These are phyloP conservation scores for Pristionchus japonicus DNA, from an alignment of 2,888 invertebrate species.

Conservation along the genomic window DNA sequence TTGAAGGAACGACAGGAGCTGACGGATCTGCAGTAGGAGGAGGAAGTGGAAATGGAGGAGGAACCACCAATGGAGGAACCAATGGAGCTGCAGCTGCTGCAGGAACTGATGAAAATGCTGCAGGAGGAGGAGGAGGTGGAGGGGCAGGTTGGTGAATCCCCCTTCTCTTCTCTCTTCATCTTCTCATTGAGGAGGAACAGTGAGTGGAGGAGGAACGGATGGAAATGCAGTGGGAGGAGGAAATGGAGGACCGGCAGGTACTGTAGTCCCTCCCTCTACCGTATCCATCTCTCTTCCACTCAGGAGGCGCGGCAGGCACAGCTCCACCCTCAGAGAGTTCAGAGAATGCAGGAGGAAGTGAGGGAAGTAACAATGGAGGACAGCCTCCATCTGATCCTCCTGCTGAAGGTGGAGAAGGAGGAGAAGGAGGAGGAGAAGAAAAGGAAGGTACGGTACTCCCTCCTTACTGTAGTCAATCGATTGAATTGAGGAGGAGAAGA, in stretches of 20 bases:
- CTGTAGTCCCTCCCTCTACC: neutral
- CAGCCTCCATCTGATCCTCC: too few species aligned
- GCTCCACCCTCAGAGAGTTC: too few species aligned
- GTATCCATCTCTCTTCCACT: too few species aligned
- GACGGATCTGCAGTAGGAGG: too few species aligned
- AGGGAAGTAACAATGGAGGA: neutral
- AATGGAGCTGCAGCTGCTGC: neutral
- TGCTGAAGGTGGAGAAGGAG: constrained; percentile 29
- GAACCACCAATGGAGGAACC: neutral
- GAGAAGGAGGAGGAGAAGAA: neutral
- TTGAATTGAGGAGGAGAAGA: too few species aligned
- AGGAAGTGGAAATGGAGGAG: too few species aligned
- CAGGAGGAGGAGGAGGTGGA: neutral
- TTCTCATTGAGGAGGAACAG: neutral
- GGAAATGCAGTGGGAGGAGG: too few species aligned
- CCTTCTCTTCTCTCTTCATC: neutral
- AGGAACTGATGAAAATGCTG: too few species aligned
- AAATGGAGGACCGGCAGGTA: neutral
- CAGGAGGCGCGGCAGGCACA: too few species aligned
- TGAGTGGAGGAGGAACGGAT: neutral
- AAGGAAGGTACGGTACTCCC: too few species aligned
- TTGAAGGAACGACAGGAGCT: too few species aligned
- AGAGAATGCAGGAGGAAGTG: constrained; percentile 2
- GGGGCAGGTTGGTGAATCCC: neutral
- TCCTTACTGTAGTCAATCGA: neutral